phyloP scores from a whole-genome alignment of 2,888 invertebrate genomes.

The Eremobia ochroleuca region DNA sequence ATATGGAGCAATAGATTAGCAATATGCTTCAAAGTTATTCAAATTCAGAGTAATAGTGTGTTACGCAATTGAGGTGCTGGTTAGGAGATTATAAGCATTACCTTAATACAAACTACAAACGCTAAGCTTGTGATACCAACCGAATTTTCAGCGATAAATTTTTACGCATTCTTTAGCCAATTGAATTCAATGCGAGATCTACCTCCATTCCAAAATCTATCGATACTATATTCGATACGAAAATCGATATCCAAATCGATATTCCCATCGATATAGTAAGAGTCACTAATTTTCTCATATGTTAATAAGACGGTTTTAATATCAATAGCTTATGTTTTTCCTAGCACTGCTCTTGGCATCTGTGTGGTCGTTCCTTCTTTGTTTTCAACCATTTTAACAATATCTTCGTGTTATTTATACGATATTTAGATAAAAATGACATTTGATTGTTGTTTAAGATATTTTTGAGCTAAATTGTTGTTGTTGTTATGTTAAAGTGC shows the following conservation, averaged over 20 bases:
- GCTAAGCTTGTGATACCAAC: neutral
- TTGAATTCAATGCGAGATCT: neutral
- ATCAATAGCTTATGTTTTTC: constrained; percentile 77
- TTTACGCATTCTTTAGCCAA: neutral
- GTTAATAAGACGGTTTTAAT: constrained; percentile 79
- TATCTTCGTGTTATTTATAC: constrained; percentile 53
- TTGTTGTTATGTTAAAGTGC: constrained; percentile 43
- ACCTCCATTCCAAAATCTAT: neutral
- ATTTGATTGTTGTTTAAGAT: constrained; percentile 53
- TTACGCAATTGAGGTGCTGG: no score
- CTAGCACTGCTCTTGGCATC: constrained; percentile 47
- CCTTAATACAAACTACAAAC: neutral
- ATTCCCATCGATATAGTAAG: constrained; percentile 36
- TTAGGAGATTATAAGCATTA: neutral
- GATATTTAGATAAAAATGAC: constrained; percentile 51
- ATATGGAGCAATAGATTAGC: no score
- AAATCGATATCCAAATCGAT: constrained; percentile 41
- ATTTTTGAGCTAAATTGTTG: constrained; percentile 38
- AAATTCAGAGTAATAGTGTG: no score
- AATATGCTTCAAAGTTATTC: no score
- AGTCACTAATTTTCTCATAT: constrained; percentile 67
- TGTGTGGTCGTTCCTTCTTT: constrained; percentile 73
- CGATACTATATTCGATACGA: constrained; percentile 29
- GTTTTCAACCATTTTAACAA: constrained; percentile 63
- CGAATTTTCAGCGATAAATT: neutral